These are phyloP conservation scores for Octodonta nipae DNA, from an alignment of 2,888 invertebrate species.

Conservation along the genomic window DNA sequence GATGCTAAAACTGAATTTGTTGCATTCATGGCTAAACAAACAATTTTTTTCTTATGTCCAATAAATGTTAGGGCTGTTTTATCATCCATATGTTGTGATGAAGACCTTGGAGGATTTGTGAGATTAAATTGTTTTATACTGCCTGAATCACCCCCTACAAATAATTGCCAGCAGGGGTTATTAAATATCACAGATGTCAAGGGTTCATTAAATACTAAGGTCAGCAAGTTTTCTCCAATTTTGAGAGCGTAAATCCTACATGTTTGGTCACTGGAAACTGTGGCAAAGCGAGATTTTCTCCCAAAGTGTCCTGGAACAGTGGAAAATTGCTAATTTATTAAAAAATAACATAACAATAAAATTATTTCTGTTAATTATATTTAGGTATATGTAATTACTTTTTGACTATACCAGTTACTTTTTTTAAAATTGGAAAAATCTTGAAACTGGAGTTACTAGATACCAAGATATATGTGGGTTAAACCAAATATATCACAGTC, in stretches of 20 bases:
- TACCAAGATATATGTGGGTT: no score
- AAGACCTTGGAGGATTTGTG: constrained; percentile 50
- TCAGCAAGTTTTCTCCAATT: constrained; percentile 55
- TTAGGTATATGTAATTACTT: no score
- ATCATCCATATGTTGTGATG: constrained; percentile 50
- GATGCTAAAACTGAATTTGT: constrained; percentile 62
- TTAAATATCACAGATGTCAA: constrained; percentile 59
- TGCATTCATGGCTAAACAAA: constrained; percentile 56
- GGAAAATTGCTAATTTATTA: neutral
- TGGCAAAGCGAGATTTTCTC: constrained; percentile 53
- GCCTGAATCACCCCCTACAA: constrained; percentile 61
- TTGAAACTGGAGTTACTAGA: no score
- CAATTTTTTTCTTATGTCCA: constrained; percentile 57
- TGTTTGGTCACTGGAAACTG: constrained; percentile 70
- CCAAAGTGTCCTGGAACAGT: constrained; percentile 34
- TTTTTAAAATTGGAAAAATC: no score
- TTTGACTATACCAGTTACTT: no score
- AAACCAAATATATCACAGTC: no score
- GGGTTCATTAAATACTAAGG: constrained; percentile 57
- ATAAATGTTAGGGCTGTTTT: constrained; percentile 36
- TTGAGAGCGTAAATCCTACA: constrained; percentile 68
- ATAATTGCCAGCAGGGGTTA: constrained; percentile 54
- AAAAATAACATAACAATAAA: no score
- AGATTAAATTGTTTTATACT: constrained; percentile 55
- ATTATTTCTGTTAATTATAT: no score